These are phyloP conservation scores for Panulirus ornatus DNA, from an alignment of 1,140 invertebrate species.

Conservation along the genomic window DNA sequence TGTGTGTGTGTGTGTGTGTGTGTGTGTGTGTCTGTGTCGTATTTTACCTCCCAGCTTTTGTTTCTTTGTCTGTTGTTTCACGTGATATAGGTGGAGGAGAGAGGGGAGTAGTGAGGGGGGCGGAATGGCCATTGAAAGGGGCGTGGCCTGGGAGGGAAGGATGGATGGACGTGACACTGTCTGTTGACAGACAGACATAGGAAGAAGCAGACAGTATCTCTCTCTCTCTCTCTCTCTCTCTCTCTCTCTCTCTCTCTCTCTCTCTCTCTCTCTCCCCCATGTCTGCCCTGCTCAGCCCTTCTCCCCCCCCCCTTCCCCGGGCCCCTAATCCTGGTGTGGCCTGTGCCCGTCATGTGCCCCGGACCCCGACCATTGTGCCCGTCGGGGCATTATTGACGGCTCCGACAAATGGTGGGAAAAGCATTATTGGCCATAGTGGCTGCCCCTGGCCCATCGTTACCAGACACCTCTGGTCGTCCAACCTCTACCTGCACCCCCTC, in stretches of 20 bases:
- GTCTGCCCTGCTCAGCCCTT: background rate
- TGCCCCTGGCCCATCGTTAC: too few species aligned
- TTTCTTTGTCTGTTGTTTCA: background rate
- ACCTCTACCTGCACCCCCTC: background rate
- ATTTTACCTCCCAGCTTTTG: background rate
- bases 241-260: slow-evolving; percentile 8
- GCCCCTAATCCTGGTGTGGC: too few species aligned
- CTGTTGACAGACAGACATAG: too few species aligned
- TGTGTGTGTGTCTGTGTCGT: too few species aligned
- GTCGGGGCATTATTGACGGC: background rate
- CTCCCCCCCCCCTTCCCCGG: background rate
- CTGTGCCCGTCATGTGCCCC: too few species aligned
- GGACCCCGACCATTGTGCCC: background rate
- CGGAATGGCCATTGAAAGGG: too few species aligned
- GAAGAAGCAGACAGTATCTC: too few species aligned
- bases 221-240: background rate
- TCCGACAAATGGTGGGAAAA: slow-evolving; percentile 6
- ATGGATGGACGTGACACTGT: too few species aligned
- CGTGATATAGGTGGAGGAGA: too few species aligned
- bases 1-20: too few species aligned
- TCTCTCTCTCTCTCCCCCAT: slow-evolving; percentile 37
- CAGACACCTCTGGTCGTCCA: background rate
- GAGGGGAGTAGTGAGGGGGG: too few species aligned
- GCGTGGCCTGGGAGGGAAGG: too few species aligned
- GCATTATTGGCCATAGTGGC: background rate